A percentile compares a stretch with the other conserved stretches of the same genome.
phyloP scores from a whole-genome alignment of 2,797 vertebrate genomes.

The Mus caroli region DNA sequence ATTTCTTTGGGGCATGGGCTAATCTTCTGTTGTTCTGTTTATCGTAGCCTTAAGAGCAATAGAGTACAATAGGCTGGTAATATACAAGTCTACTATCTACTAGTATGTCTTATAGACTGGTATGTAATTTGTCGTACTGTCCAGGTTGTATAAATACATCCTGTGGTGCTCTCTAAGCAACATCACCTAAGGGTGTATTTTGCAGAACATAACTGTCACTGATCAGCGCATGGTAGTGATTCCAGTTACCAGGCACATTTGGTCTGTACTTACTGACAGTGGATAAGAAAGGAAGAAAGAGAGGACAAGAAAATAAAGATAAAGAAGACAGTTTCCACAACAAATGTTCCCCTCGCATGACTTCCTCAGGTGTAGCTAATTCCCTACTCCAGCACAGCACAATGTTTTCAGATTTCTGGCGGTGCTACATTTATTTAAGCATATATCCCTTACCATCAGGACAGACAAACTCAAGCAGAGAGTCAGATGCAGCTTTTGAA shows the following conservation, averaged over 20 bases:
- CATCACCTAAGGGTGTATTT: not conserved
- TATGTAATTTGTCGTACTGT: not conserved
- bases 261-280: not conserved
- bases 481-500: not conserved
- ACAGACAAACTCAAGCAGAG: not conserved
- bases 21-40: not conserved
- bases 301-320: no score
- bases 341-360: not conserved
- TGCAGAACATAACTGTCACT: not conserved
- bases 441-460: slow-evolving; percentile 18
- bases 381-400: not conserved
- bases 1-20: not conserved
- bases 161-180: not conserved
- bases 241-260: not conserved
- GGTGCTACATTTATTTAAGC: not conserved
- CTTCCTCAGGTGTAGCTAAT: not conserved
- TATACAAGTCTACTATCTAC: not conserved
- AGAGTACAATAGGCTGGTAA: not conserved
- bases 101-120: rapidly evolving
- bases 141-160: not conserved
- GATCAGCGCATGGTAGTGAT: not conserved
- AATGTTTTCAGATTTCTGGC: not conserved
- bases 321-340: not conserved
- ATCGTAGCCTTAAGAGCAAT: not conserved
- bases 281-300: not conserved